Evolutionary conservation across 2,888 invertebrate genomes (phyloP), one percentile per base, ranked within the genome.

Genomic region (Scaptomyza cyrtandrae): DNA sequence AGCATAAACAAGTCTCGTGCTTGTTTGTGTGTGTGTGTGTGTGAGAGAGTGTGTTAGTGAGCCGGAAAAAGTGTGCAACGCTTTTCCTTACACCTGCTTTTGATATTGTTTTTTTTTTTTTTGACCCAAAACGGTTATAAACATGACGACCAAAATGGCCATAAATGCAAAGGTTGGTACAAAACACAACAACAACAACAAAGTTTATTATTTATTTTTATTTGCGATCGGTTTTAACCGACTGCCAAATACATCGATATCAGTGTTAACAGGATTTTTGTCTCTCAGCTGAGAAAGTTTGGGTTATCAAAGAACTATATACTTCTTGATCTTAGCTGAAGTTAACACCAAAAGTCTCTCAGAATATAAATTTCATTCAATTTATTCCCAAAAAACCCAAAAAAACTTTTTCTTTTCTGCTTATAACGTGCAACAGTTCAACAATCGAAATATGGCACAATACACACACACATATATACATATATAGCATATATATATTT

Each of bases 141-240:
- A 82, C 46, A 90, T 90, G 90, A 89, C 86, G 52, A 88, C 90
- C 69, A 90, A 90, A 89, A 90, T 90, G 90, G 90, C 90, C 58
- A 90, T 90, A 52, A 88, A 89, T 66, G 90, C 90, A 59, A 90
- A 90, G 90, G 90, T 90, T 77, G 54, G 86, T 77, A 56, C 1
- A 16, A 24, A 24, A 24, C 19, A 19, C 19, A 19, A 19, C 24
- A 24, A 24, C 24, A 24, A 3, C 24, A 24, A 24, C 3, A 24
- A 4, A 24, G 24, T 24, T 24, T 24, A 24, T 24, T 24, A 4
- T 2, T 24, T 24, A 2, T 24, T 24, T 24, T 19, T 19, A 19
- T 19, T 1, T 19, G n/a, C n/a, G n/a, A n/a, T n/a, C n/a, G 24
- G 1, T 3, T 2, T 24, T 24, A 24, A 3, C 24, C 24, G 24